These are phyloP conservation scores for Vanessa atalanta DNA, from an alignment of 1,140 invertebrate genomes.

Conservation along the genomic window DNA sequence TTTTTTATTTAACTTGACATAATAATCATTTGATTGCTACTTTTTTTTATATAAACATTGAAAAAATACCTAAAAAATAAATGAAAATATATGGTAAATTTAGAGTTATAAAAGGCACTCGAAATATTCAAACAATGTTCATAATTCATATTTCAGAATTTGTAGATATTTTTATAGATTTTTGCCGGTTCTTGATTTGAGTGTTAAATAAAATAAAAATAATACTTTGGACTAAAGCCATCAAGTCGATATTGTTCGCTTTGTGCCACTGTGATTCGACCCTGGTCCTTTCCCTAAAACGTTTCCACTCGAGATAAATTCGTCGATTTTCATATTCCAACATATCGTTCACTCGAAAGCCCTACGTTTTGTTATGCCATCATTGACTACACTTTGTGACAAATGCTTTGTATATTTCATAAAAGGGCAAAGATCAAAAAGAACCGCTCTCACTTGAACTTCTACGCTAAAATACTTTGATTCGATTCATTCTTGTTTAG, in stretches of 20 bases:
- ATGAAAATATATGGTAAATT: no score
- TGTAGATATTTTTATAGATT: no score
- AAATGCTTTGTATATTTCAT: constrained; percentile 48
- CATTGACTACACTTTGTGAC: constrained; percentile 46
- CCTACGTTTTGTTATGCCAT: constrained; percentile 34
- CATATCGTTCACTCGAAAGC: constrained; percentile 18
- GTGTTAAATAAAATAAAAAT: not conserved
- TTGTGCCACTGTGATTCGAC: constrained; percentile 1
- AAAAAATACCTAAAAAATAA: no score
- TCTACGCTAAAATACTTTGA: constrained; percentile 3
- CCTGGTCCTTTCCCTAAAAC: constrained; percentile 21
- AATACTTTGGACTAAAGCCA: constrained; percentile 1
- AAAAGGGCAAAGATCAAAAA: constrained; percentile 41
- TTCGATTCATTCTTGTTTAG: constrained; percentile 7
- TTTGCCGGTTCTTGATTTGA: no score
- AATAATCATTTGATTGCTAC: no score
- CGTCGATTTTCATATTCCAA: constrained; percentile 39
- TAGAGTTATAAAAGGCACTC: not conserved
- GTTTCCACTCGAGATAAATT: constrained; percentile 42
- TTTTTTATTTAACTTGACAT: no score
- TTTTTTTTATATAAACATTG: no score
- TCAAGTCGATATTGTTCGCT: constrained; percentile 3
- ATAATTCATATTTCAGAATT: no score
- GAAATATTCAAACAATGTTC: no score
- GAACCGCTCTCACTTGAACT: constrained; percentile 4